Evolutionary conservation across 2,888 invertebrate species (phyloP).

Genomic region (Neoscelio sp.): DNA sequence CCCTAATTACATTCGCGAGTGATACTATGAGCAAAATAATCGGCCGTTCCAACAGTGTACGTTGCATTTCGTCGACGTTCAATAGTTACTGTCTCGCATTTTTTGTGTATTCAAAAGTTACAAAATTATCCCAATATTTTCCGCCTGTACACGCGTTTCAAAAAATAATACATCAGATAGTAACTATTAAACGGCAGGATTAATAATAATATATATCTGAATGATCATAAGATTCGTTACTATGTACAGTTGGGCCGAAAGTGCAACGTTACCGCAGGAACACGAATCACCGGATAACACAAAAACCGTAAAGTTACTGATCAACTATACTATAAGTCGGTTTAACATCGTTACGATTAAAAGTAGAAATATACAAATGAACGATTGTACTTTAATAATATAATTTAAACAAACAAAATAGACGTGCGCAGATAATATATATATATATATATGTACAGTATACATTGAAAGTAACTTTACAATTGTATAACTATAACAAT

Average conservation of each 20-base stretch:
- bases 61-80: slow-evolving; percentile 39
- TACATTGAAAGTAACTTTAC: slow-evolving; percentile 58
- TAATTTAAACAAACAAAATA: slow-evolving; percentile 62
- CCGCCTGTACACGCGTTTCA: too few species aligned
- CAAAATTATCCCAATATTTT: slow-evolving; percentile 17
- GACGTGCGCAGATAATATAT: slow-evolving; percentile 62
- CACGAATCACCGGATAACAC: slow-evolving; percentile 58
- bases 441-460: too few species aligned
- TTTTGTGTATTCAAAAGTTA: slow-evolving; percentile 34
- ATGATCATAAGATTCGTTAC: slow-evolving; percentile 48
- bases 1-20: slow-evolving; percentile 58
- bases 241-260: slow-evolving; percentile 53
- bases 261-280: slow-evolving; percentile 54
- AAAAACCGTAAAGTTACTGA: slow-evolving; percentile 41
- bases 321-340: slow-evolving; percentile 50
- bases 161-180: slow-evolving; percentile 47
- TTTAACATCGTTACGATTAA: slow-evolving; percentile 63
- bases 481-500: slow-evolving; percentile 62
- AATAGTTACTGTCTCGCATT: slow-evolving; percentile 51
- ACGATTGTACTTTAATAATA: slow-evolving; percentile 64
- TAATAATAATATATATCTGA: slow-evolving; percentile 28
- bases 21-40: slow-evolving; percentile 65
- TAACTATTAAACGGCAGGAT: slow-evolving; percentile 54
- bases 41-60: slow-evolving; percentile 42
- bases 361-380: slow-evolving; percentile 66